Evolutionary conservation across 2,797 vertebrate genomes (phyloP).

Genomic region (Dipus sagitta): DNA sequence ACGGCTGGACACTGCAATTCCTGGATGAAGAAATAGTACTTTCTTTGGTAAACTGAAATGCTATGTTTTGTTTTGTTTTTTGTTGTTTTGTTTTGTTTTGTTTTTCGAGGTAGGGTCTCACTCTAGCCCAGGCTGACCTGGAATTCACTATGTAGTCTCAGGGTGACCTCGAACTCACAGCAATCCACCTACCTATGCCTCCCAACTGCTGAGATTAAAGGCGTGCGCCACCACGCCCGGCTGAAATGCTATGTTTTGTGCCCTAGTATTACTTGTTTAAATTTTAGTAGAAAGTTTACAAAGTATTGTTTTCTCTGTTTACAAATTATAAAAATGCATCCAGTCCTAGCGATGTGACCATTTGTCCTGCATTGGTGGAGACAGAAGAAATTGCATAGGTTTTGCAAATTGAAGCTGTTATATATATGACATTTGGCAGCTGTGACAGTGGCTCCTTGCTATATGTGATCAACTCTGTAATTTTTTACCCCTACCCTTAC

Average conservation of each 20-base stretch:
- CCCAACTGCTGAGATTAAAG: too few relatives aligned
- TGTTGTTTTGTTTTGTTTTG: too few relatives aligned
- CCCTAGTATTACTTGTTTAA: background rate
- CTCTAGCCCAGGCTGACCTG: too few relatives aligned
- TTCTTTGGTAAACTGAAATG: background rate
- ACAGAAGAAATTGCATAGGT: background rate
- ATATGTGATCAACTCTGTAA: background rate
- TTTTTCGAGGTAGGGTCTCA: too few relatives aligned
- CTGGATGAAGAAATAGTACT: conserved; percentile 12
- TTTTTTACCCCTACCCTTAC: background rate
- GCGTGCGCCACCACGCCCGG: too few relatives aligned
- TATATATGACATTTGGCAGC: background rate
- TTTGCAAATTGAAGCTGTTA: background rate
- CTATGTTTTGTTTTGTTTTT: conserved; percentile 15
- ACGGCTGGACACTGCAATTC: background rate
- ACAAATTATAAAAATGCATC: conserved; percentile 28
- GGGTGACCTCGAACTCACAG: too few relatives aligned
- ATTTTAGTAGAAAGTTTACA: conserved; percentile 10
- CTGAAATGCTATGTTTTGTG: conserved; percentile 16
- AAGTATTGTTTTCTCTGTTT: conserved; percentile 37
- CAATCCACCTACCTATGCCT: too few relatives aligned
- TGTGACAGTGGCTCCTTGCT: background rate
- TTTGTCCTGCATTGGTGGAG: conserved; percentile 28
- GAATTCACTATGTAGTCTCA: too few relatives aligned
- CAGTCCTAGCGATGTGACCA: background rate